phyloP scores from a whole-genome alignment of 2,113 vertebrate species.

The Sisor rabdophorus region DNA sequence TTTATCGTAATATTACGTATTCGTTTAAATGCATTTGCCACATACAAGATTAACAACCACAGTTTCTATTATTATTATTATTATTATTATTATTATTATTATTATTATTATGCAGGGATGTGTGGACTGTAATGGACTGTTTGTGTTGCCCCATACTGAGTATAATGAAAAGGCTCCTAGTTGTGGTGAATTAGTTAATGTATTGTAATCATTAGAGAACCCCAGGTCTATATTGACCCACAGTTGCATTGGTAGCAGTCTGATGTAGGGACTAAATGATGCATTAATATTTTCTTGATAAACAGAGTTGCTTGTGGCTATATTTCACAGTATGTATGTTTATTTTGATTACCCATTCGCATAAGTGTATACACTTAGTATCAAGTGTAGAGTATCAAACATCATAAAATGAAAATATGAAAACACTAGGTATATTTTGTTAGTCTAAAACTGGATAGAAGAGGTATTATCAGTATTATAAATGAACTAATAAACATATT shows the following conservation, averaged over 20 bases:
- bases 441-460: neutral
- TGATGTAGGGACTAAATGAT: slow-evolving; percentile 25
- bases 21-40: no score
- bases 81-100: neutral
- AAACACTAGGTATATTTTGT: neutral
- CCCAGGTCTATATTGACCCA: neutral
- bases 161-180: neutral
- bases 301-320: slow-evolving; percentile 23
- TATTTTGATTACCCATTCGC: slow-evolving; percentile 35
- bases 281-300: slow-evolving; percentile 38
- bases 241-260: slow-evolving; percentile 20
- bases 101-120: slow-evolving; percentile 2
- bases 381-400: slow-evolving; percentile 10
- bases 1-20: no score
- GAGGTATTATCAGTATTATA: neutral
- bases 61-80: neutral
- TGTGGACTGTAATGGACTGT: neutral
- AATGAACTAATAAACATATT: neutral
- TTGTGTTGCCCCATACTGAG: neutral
- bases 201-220: slow-evolving; percentile 20
- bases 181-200: slow-evolving; percentile 24
- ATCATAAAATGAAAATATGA: neutral
- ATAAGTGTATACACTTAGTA: slow-evolving; percentile 20
- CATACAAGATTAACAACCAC: no score
- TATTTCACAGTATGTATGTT: slow-evolving; percentile 30